Percentiles rank a stretch among this genome's conserved stretches.
Evolutionary conservation across 2,888 invertebrate genomes (phyloP).

Genomic region (Eristalis pertinax): DNA sequence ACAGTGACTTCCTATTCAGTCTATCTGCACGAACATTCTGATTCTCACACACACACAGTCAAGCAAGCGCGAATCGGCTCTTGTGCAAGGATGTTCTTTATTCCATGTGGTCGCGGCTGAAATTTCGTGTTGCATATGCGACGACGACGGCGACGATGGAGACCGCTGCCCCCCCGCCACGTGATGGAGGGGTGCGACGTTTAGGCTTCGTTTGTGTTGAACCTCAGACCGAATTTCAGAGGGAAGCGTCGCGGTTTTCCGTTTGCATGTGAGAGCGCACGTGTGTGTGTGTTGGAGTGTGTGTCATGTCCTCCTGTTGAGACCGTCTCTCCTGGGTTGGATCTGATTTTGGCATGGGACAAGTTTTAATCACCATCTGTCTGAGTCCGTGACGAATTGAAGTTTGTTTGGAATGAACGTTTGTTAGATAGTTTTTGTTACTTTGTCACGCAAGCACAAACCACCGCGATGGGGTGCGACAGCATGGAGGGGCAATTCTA

Average conservation of each 20-base stretch:
- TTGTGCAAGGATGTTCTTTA: constrained; percentile 12
- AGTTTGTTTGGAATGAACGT: background rate
- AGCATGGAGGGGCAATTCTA: too few relatives aligned
- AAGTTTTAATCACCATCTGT: background rate
- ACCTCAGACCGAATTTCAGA: constrained; percentile 71
- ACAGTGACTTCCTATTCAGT: background rate
- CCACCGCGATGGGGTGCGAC: background rate
- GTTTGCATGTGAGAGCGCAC: background rate
- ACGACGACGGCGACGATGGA: constrained; percentile 38
- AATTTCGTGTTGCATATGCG: constrained; percentile 36
- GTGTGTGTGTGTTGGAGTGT: background rate
- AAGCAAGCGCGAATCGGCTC: background rate
- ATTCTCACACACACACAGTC: background rate
- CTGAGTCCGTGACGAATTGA: background rate
- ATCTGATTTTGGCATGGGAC: background rate
- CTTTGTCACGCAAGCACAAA: background rate
- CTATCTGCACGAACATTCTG: background rate
- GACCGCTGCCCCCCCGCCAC: background rate
- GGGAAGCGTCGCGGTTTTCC: constrained; percentile 48
- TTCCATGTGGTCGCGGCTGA: constrained; percentile 29
- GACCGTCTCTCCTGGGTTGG: background rate
- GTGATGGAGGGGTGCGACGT: constrained; percentile 25
- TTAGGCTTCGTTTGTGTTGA: constrained; percentile 68
- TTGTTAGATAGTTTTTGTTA: background rate
- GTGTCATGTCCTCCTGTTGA: background rate